Evolutionary conservation across 2,888 invertebrate species (phyloP).

Genomic region (Pomacea canaliculata): DNA sequence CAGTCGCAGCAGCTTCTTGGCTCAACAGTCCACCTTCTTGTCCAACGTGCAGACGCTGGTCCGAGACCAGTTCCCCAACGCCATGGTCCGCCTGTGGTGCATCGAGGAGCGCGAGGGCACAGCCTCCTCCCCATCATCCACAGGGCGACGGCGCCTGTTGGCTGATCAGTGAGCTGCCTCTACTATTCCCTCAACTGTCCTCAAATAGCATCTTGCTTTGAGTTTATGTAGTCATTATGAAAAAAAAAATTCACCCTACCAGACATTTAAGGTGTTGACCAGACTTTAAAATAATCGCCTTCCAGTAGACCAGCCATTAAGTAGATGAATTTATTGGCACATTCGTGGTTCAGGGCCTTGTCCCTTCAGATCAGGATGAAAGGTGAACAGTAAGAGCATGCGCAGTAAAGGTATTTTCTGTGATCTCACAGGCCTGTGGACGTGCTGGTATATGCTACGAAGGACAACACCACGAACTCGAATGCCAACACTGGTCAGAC

Average conservation of each 20-base stretch:
- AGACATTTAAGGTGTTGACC: too few relatives aligned
- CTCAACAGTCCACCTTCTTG: conserved; percentile 40
- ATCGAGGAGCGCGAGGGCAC: conserved; percentile 36
- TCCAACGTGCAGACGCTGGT: conserved; percentile 45
- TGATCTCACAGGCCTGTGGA: conserved; percentile 33
- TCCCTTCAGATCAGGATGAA: too few relatives aligned
- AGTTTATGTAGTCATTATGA: too few relatives aligned
- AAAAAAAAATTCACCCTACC: too few relatives aligned
- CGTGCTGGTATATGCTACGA: conserved; percentile 33
- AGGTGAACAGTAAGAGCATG: not conserved
- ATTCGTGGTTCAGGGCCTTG: too few relatives aligned
- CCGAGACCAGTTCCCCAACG: conserved; percentile 35
- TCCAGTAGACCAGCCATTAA: too few relatives aligned
- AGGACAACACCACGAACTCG: conserved; percentile 37
- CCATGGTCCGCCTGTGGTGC: conserved; percentile 52
- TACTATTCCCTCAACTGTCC: not conserved
- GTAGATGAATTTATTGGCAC: too few relatives aligned
- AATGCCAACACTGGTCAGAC: conserved; percentile 25
- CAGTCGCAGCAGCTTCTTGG: conserved; percentile 39
- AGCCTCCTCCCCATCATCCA: conserved; percentile 16
- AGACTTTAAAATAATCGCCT: too few relatives aligned
- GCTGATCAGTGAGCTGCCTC: conserved; percentile 32
- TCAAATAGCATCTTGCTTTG: too few relatives aligned
- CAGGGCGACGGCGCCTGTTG: conserved; percentile 28
- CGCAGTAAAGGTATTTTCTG: not conserved